A percentile compares a stretch with the other conserved stretches of the same genome.
Conservation (phyloP, 2,797 vertebrate species). For the Amniataba percoides region DNA sequence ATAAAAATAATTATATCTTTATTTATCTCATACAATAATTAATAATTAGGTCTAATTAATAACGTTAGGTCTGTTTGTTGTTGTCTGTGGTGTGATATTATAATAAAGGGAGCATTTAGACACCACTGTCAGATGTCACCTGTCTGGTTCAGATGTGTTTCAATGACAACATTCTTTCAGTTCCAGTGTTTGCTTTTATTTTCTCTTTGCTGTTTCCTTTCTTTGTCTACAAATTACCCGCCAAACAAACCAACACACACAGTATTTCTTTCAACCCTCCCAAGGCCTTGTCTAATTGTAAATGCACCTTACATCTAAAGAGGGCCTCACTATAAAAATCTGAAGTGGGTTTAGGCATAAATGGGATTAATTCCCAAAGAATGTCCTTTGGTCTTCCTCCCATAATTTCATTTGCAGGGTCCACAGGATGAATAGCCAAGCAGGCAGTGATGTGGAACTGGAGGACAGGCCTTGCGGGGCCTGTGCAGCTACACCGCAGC, state of each 20-base stretch:
- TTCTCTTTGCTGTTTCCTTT: constrained; percentile 28
- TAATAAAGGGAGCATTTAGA: constrained; percentile 18
- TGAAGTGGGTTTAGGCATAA: constrained; percentile 86
- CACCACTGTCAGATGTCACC: constrained; percentile 13
- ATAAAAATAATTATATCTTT: constrained; percentile 19
- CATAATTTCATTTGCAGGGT: constrained; percentile 88
- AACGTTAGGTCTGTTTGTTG: background rate
- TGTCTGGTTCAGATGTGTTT: constrained; percentile 12
- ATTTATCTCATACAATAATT: constrained; percentile 12
- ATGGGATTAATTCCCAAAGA: constrained; percentile 88
- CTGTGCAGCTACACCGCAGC: constrained; percentile 72
- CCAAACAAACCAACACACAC: constrained; percentile 66
- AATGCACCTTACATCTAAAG: constrained; percentile 80
- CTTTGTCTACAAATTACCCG: constrained; percentile 44
- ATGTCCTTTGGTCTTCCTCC: constrained; percentile 88
- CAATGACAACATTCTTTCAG: constrained; percentile 9
- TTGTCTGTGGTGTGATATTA: constrained; percentile 10
- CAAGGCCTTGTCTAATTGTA: constrained; percentile 81
- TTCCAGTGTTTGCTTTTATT: background rate
- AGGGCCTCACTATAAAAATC: constrained; percentile 81
- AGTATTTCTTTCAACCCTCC: constrained; percentile 63
- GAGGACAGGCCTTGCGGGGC: constrained; percentile 81
- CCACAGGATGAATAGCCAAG: constrained; percentile 87
- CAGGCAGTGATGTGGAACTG: constrained; percentile 82
- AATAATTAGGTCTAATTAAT: no score